These are phyloP conservation scores for Psilopogon haemacephalus DNA, from an alignment of 2,113 vertebrate species.

Conservation along the genomic window DNA sequence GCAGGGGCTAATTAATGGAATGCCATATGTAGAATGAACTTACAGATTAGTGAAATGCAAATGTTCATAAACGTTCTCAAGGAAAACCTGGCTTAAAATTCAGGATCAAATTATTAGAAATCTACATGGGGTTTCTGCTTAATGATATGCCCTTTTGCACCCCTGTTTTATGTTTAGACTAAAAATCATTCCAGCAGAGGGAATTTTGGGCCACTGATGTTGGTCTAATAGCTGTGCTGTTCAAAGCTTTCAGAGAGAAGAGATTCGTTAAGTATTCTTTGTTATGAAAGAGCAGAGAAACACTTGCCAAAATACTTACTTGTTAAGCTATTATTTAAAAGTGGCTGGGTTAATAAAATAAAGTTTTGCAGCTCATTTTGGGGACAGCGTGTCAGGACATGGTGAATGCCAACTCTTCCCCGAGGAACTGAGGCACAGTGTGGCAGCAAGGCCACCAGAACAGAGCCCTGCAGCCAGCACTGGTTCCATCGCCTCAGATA, in stretches of 20 bases:
- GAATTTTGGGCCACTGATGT: background rate
- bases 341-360: background rate
- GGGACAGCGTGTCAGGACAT: background rate
- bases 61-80: background rate
- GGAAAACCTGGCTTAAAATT: background rate
- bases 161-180: background rate
- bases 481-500: background rate
- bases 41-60: background rate
- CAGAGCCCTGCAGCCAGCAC: background rate
- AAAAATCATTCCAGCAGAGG: background rate
- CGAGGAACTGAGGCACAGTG: background rate
- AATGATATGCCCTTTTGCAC: background rate
- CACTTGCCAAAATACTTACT: background rate
- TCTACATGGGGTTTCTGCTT: background rate
- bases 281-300: background rate
- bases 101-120: background rate
- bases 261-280: background rate
- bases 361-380: background rate
- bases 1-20: background rate
- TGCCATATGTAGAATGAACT: background rate
- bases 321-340: background rate
- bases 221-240: background rate
- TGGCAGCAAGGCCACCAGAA: no score
- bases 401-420: background rate
- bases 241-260: background rate